Conservation (phyloP, 2,113 vertebrate species). For the Leuciscus idus region DNA sequence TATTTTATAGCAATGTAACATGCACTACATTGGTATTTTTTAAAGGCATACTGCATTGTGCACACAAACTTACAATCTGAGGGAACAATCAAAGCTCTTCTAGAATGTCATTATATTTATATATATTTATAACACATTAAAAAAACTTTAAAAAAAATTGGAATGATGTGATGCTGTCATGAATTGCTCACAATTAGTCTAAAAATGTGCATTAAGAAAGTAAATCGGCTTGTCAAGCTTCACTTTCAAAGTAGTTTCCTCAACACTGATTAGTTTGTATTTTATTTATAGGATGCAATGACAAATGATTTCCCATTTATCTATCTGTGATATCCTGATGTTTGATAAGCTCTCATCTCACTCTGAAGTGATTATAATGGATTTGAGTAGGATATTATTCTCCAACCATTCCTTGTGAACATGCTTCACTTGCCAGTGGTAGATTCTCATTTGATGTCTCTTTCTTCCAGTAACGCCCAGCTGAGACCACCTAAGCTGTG, state of each 20-base stretch:
- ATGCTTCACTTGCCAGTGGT: slow-evolving; percentile 35
- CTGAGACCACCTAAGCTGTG: slow-evolving; percentile 72
- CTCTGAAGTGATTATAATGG: neutral
- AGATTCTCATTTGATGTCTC: slow-evolving; percentile 2
- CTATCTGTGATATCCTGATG: neutral
- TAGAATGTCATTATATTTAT: neutral
- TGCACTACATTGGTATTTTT: too few species aligned
- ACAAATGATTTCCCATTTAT: slow-evolving; percentile 19
- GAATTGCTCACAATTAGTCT: neutral
- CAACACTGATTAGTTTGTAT: slow-evolving; percentile 3
- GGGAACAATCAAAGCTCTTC: too few species aligned
- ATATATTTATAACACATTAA: neutral
- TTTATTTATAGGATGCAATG: slow-evolving; percentile 23
- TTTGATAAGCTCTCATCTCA: slow-evolving; percentile 19
- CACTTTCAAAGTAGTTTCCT: neutral
- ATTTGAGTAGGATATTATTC: neutral
- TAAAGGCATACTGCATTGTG: too few species aligned
- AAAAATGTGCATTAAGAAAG: slow-evolving; percentile 6
- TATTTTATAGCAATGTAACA: neutral
- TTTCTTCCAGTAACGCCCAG: neutral
- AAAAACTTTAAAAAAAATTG: too few species aligned
- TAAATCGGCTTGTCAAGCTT: neutral
- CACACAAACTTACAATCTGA: too few species aligned
- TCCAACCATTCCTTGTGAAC: neutral
- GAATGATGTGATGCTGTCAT: too few species aligned